These are phyloP conservation scores for Anguilla pacifica DNA, from an alignment of 2,797 vertebrate species.

Conservation along the genomic window DNA sequence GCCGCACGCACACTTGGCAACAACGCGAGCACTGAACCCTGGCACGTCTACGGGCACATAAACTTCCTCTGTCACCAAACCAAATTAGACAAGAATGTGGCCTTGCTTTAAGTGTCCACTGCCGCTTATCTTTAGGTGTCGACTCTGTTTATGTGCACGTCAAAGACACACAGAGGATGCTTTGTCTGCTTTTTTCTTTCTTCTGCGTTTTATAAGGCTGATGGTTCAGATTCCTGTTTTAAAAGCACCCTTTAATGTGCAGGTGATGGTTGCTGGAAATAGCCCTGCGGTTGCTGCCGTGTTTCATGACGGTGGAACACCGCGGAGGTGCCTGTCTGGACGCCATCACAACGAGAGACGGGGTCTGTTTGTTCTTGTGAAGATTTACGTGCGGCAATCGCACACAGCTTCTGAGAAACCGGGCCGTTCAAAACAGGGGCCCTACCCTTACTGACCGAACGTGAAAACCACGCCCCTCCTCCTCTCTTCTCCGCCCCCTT, in stretches of 20 bases:
- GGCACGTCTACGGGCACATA: neutral
- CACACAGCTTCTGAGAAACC: constrained; percentile 12
- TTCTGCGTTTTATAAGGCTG: constrained; percentile 49
- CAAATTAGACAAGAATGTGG: neutral
- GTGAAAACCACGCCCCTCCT: constrained; percentile 37
- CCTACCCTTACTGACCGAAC: constrained; percentile 30
- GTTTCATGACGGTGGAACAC: constrained; percentile 30
- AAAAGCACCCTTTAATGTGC: constrained; percentile 47
- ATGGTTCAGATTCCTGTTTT: constrained; percentile 46
- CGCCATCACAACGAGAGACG: neutral
- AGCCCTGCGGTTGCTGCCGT: constrained; percentile 42
- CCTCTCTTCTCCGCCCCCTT: neutral
- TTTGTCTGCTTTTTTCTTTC: constrained; percentile 38
- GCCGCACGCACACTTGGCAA: neutral
- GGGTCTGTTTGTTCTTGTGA: neutral
- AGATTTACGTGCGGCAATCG: neutral
- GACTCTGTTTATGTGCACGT: constrained; percentile 38
- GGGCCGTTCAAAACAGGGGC: constrained; percentile 7
- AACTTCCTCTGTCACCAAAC: neutral
- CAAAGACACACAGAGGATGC: constrained; percentile 51
- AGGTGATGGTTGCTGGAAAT: constrained; percentile 51
- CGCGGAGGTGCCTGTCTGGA: constrained; percentile 13
- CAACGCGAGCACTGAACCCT: neutral
- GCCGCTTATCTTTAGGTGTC: neutral
- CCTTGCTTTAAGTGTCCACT: neutral